Base-by-base conservation (phyloP, 2,888 invertebrate species). In the Chrysotoxum bicinctum region DNA sequence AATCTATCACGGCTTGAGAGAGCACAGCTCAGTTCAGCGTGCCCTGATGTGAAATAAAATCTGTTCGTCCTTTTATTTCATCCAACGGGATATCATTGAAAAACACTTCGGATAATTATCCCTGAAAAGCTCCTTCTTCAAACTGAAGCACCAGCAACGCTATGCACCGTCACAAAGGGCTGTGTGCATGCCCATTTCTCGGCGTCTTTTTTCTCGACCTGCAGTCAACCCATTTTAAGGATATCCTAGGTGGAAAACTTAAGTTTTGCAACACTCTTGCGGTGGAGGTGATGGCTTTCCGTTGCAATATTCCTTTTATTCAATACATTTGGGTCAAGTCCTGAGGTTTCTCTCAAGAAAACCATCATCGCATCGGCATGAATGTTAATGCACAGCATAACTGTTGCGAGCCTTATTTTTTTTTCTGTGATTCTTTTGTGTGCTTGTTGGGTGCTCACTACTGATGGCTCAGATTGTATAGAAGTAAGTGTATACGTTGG, bases 241-340 rank as follows among this genome's bases (percentile, higher is more conserved):
- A 83, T 78, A 69, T 78, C 83, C 69, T 60, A 83, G 79, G 74
- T 79, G 74, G 69, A 23, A 74, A 73, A 62, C 68, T 78, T 50
- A 64, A 78, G 73, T 74, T 52, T 68, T 69, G 68, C 62, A 69
- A 62, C 62, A 78, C 73, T 79, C 62, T 54, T 69, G 69, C 69
- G 23, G 69, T 60, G 14, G 19, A 48, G 32, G 69, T 16, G 56
- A 54, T 48, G 40, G 54, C 45, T 54, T 62, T 73, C 52, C 54
- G 62, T 64, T 74, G 64, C 62, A 69, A 74, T 74, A 79, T 74
- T 79, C 73, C 73, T 79, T 79, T 70, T 79, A 79, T 79, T 74
- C 73, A 74, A 74, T 78, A 64, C 78, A 78, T 82, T 73, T 79
- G 50, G 83, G 83, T 83, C 79, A 83, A 83, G 83, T 79, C 79